These are phyloP conservation scores for Sitobion miscanthi DNA, from an alignment of 1,140 invertebrate species.

Conservation along the genomic window DNA sequence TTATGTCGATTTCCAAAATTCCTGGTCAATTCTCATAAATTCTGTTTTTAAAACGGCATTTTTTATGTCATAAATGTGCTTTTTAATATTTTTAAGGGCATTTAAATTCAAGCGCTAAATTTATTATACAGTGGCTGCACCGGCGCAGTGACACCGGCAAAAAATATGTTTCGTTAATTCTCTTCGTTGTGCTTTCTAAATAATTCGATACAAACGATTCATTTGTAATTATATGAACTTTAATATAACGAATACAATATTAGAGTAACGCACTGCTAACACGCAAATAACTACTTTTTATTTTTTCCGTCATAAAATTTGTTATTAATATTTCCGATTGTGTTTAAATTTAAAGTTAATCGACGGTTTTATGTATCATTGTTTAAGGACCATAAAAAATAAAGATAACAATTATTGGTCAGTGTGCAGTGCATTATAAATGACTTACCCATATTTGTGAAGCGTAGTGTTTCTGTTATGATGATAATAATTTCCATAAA, in stretches of 20 bases:
- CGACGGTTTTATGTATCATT: constrained; percentile 11
- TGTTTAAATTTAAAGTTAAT: constrained; percentile 10
- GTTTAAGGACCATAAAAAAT: neutral
- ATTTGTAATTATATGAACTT: neutral
- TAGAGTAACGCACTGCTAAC: neutral
- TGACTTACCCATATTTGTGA: constrained; percentile 36
- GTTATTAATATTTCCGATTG: neutral
- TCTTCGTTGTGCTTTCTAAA: too few species aligned
- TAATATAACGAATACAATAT: neutral
- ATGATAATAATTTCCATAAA: constrained; percentile 28
- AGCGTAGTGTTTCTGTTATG: constrained; percentile 20
- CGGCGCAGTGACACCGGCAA: neutral
- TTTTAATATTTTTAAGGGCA: too few species aligned
- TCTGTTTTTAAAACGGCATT: too few species aligned
- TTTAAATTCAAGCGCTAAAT: too few species aligned
- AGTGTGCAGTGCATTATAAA: neutral
- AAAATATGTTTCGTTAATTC: neutral
- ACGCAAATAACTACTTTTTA: neutral
- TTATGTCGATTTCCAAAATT: too few species aligned
- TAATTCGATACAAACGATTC: neutral
- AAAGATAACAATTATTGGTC: neutral
- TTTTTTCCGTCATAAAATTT: neutral
- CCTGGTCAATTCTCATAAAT: too few species aligned
- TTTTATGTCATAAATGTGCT: too few species aligned
- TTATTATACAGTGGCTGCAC: too few species aligned